Evolutionary conservation across 2,113 vertebrate species (phyloP).

Genomic region (Malaclemys terrapin): DNA sequence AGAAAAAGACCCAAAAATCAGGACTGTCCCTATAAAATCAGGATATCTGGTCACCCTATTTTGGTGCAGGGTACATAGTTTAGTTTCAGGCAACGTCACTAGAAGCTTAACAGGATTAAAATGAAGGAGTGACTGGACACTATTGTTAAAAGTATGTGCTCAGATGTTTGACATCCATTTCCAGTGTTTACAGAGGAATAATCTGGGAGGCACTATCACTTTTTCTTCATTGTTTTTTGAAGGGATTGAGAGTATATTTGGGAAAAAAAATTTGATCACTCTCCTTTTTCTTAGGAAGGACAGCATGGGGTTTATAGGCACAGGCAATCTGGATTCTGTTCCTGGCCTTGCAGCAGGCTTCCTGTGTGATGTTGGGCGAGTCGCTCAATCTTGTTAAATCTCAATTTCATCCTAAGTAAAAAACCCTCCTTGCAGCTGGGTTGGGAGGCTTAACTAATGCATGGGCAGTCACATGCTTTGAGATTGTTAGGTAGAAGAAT

Average conservation of each 20-base stretch:
- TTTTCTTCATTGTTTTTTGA: not conserved
- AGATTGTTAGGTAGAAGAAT: not conserved
- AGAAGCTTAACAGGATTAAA: not conserved
- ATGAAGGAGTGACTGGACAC: fast-evolving
- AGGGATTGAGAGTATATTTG: not conserved
- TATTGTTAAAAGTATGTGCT: not conserved
- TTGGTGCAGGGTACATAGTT: not conserved
- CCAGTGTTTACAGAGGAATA: fast-evolving
- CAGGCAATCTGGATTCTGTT: not conserved
- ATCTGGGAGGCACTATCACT: not conserved
- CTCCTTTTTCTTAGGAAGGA: not conserved
- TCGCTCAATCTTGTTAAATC: not conserved
- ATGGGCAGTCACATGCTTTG: not conserved
- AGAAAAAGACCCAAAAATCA: too few relatives aligned
- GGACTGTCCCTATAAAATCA: too few relatives aligned
- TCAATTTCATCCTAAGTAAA: not conserved
- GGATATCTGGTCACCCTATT: not conserved
- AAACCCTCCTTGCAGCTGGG: not conserved
- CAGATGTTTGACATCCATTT: fast-evolving
- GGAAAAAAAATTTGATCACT: not conserved
- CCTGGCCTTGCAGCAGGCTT: not conserved
- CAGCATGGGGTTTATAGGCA: not conserved
- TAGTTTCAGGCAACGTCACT: fast-evolving
- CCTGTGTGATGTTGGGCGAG: not conserved
- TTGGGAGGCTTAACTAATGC: not conserved